Evolutionary conservation across 2,113 vertebrate species (phyloP), one percentile per base, ranked within the genome.

Genomic region (Crocuta crocuta): DNA sequence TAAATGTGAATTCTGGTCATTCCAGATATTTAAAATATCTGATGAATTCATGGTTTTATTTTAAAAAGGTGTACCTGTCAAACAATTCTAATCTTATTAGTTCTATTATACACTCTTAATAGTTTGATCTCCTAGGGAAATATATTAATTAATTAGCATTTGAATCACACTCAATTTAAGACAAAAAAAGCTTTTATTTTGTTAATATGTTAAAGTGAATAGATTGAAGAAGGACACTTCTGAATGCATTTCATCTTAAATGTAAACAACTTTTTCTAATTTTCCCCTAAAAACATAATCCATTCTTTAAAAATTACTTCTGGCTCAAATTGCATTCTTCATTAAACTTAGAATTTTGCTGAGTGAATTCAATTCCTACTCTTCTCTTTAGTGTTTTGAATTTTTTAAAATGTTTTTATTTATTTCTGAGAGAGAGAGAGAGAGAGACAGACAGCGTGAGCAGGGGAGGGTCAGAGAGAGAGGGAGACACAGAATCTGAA

Each of bases 81-180:
- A 53, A 55, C 19, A 83, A 17, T 95, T 97, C 48, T 95, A 68
- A 84, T 93, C 50, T 48, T 85, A 74, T 71, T 65, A 55, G 15
- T 83, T 97, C 39, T 95, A 73, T 9, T 92, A 76, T 13, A 85
- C 28, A 79, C 10, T 70, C 39, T 92, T 95, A 95, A 74, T 91
- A 70, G 45, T 73, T 94, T 91, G 23, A 63, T 94, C 66, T 96
- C 80, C 87, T 66, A 50, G 15, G 35, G 63, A 96, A 97, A 50
- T 95, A 71, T 58, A 43, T 97, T 95, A 91, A 91, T 15, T 87
- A 94, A 92, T 98, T 95, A 86, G 43, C 35, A 2, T 96, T 90
- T 97, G 70, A 95, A 43, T 97, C 92, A 66, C 45, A 89, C 48
- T 85, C 82, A 83, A 71, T 96, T 93, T 89, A 96, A 95, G 48